These are phyloP conservation scores for Semnopithecus entellus DNA, from an alignment of 2,113 vertebrate genomes.

Conservation along the genomic window DNA sequence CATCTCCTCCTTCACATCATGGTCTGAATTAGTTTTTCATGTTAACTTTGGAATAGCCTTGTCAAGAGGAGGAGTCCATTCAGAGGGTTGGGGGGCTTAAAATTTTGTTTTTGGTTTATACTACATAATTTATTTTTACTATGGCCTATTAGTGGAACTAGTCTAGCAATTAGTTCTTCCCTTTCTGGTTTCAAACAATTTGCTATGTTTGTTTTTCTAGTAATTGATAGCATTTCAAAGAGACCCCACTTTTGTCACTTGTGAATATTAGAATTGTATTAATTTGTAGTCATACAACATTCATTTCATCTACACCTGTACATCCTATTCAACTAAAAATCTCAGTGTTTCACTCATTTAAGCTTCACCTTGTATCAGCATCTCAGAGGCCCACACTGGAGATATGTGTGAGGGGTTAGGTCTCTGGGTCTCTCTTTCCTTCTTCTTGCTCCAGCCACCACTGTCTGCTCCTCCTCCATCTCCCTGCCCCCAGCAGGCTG, in stretches of 20 bases:
- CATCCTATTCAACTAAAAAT: neutral
- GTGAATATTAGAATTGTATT: neutral
- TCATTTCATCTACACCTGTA: neutral
- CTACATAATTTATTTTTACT: neutral
- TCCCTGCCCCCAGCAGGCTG: neutral
- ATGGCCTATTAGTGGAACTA: neutral
- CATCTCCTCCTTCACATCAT: too few species aligned
- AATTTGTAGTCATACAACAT: neutral
- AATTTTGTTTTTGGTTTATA: neutral
- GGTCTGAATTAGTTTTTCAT: too few species aligned
- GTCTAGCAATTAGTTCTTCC: neutral
- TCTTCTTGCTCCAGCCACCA: neutral
- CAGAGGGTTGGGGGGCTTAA: too few species aligned
- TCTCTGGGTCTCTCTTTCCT: neutral
- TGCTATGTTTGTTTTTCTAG: neutral
- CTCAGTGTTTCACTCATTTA: neutral
- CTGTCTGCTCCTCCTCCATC: too few species aligned
- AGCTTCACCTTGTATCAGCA: neutral
- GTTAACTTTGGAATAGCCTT: too few species aligned
- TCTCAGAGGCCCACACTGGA: neutral
- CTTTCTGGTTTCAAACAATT: neutral
- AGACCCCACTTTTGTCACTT: neutral
- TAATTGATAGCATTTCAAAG: neutral
- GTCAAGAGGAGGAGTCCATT: too few species aligned
- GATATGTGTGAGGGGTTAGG: neutral